phyloP scores from a whole-genome alignment of 2,113 vertebrate genomes.

The Embiotoca jacksoni region DNA sequence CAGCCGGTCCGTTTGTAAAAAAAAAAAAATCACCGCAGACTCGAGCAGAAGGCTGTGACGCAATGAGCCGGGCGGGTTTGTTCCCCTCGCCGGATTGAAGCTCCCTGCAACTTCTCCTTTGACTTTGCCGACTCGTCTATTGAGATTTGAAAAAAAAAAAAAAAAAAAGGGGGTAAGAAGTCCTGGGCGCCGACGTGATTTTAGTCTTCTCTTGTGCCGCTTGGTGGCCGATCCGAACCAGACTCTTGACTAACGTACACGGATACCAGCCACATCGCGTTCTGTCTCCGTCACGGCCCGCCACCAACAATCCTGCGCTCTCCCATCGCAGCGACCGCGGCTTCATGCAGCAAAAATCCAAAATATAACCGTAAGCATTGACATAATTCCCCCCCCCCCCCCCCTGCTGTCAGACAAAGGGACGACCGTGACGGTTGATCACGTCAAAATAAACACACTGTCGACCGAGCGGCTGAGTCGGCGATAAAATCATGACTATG shows the following conservation, averaged over 20 bases:
- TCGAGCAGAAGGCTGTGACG: too few species aligned
- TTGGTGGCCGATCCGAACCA: conserved; percentile 4
- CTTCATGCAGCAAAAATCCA: background rate
- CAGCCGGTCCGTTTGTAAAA: too few species aligned
- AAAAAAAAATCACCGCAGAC: too few species aligned
- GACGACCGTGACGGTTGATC: background rate
- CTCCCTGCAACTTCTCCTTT: too few species aligned
- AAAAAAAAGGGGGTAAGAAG: too few species aligned
- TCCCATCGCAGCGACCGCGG: background rate
- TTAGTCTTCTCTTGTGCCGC: background rate
- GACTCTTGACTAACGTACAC: background rate
- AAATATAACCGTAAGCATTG: background rate
- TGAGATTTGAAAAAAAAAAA: too few species aligned
- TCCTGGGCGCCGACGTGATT: background rate
- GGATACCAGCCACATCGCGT: background rate
- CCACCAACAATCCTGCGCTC: background rate
- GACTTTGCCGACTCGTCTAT: too few species aligned
- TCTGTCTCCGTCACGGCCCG: background rate
- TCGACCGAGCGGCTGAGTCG: background rate
- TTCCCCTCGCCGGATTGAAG: too few species aligned
- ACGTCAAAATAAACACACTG: background rate
- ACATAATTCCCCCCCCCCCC: background rate
- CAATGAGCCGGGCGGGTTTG: too few species aligned
- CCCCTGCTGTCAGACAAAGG: background rate
- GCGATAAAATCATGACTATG: background rate